Base-by-base conservation (phyloP, 2,888 invertebrate species). In the Cephalotes varians region DNA sequence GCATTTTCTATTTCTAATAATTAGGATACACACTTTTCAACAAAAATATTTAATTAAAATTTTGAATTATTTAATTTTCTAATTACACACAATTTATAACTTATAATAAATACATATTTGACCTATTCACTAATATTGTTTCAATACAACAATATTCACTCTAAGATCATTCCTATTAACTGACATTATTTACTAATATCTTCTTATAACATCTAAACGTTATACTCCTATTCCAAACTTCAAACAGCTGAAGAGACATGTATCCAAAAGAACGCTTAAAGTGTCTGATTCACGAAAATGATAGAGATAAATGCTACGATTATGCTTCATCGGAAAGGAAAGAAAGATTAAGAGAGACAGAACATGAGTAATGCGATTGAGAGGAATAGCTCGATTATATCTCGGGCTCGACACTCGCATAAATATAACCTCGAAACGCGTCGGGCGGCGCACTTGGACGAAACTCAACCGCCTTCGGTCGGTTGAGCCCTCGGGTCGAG, bases 401-500 rank as follows among this genome's bases (percentile, higher is more conserved):
- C 5, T 21, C 21, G 9, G 37, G 21, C 12, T 40, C 62, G 62
- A 37, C 37, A 5, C 21, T 25, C 15, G 25, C 28, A 7, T 58
- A 72, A 64, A 71, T 58, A 72, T 89, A 89, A 89, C 89, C 89
- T 89, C 82, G 62, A 88, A 82, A 18, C 1, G 25, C n/a, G 67
- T n/a, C 6, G 37, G 54, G 10, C 47, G 47, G 34, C 34, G 40
- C 21, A 5, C 10, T 65, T 9, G 5, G 18, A n/a, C 9, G 5
- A 67, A 5, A 1, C 31, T n/a, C 1, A 5, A 18, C 15, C 15
- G 4, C 3, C 15, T 21, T 62, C 37, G 40, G 28, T 10, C 9
- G 37, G 2, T 15, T 40, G 21, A 2, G 5, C 2, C 5, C n/a
- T 31, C 21, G 31, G 1, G 7, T 7, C 58, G 3, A 7, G n/a